Evolutionary conservation across 2,888 invertebrate genomes (phyloP).

Genomic region (Orchesellides sinensis): DNA sequence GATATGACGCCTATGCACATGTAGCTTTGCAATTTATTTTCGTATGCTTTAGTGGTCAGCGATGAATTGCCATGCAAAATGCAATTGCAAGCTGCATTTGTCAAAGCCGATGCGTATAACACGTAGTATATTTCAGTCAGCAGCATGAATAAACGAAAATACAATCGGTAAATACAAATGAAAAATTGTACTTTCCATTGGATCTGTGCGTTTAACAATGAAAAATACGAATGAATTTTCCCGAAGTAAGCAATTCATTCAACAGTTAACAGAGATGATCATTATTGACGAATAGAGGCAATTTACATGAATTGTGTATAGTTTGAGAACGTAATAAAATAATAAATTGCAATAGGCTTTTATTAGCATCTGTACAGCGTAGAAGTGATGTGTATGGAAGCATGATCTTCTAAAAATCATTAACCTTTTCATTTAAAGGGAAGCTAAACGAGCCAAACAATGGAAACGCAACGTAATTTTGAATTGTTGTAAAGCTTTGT

Average conservation of each 20-base stretch:
- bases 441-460: constrained; percentile 44
- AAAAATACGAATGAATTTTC: no score
- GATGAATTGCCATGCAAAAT: neutral
- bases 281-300: neutral
- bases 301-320: neutral
- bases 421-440: constrained; percentile 17
- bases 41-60: neutral
- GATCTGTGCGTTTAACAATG: neutral
- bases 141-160: neutral
- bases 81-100: neutral
- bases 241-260: no score
- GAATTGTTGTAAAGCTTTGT: constrained; percentile 28
- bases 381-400: neutral
- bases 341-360: neutral
- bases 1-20: constrained; percentile 8
- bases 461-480: constrained; percentile 20
- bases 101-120: no score
- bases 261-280: constrained; percentile 1
- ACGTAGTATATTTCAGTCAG: no score
- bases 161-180: constrained; percentile 8
- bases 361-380: neutral
- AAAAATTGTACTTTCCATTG: constrained; percentile 9
- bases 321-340: constrained; percentile 11
- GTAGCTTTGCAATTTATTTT: constrained; percentile 24
- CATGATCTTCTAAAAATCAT: constrained; percentile 19